Conservation (phyloP, 2,888 invertebrate species). For the Drosophila fulvimacula region DNA sequence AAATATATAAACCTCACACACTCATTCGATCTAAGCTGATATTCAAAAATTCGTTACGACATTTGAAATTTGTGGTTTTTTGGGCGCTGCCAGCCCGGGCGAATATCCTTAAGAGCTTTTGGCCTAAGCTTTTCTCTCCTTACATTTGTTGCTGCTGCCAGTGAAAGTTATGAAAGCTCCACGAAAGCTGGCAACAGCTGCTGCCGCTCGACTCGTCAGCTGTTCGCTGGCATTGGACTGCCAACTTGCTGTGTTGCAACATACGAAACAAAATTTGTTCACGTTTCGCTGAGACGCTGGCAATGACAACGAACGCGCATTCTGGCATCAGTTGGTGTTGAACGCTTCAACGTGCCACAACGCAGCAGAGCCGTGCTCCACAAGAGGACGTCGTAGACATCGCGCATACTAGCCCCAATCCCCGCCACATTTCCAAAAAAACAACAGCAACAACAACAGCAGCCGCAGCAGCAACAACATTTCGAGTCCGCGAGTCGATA, state of each 20-base stretch:
- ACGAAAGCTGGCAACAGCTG: slow-evolving; percentile 37
- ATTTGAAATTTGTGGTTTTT: neutral
- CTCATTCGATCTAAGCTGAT: neutral
- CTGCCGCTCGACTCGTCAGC: slow-evolving; percentile 8
- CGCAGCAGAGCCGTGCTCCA: slow-evolving; percentile 41
- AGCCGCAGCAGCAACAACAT: neutral
- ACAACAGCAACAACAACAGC: neutral
- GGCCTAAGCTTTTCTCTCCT: neutral
- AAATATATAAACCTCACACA: neutral
- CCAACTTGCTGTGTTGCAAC: slow-evolving; percentile 22
- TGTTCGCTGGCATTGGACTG: slow-evolving; percentile 23
- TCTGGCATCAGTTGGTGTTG: slow-evolving; percentile 76
- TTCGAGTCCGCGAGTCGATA: slow-evolving; percentile 14
- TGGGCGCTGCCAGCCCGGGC: slow-evolving; percentile 40
- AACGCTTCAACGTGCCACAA: slow-evolving; percentile 77
- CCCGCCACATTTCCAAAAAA: neutral
- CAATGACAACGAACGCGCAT: slow-evolving; percentile 21
- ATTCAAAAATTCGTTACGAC: neutral
- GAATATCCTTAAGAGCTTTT: neutral
- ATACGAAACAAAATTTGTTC: slow-evolving; percentile 23
- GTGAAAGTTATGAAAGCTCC: neutral
- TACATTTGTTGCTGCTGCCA: slow-evolving; percentile 13
- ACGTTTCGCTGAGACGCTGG: slow-evolving; percentile 25
- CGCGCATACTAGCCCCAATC: slow-evolving; percentile 6
- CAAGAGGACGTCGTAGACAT: slow-evolving; percentile 13